Evolutionary conservation across 2,113 vertebrate species (phyloP), one percentile per base, ranked within the genome.

Genomic region (Sebastes fasciatus): DNA sequence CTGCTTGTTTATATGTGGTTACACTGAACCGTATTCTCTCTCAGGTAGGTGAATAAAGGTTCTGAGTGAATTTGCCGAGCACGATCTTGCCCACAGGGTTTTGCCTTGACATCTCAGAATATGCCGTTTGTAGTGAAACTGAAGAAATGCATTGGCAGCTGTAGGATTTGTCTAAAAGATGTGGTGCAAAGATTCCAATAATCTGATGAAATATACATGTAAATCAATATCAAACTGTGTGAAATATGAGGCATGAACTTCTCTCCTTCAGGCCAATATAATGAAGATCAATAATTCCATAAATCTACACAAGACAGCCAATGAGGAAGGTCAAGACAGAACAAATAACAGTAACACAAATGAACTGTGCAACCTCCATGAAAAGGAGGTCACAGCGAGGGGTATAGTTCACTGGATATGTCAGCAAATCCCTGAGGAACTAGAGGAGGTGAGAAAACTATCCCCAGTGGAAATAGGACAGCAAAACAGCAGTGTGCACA

Each of bases 381-480:
- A 86, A 80, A 84, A 79, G 17, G 42, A 67, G 87, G 86, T 90
- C 81, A 67, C n/a, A 5, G 74, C 5, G 58, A 86, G 86, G 34
- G 79, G 26, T 80, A 78, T 57, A 89, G 90, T 90, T 92, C 86
- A 84, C 68, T 13, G 78, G 86, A 76, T 74, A 78, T 88, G 84
- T 89, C 90, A 90, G 81, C 79, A 79, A 76, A 76, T 87, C 84
- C 86, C 88, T 21, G 65, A 55, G 88, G 75, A 86, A 85, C 57
- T 21, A 13, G 26, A 77, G n/a, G 55, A 82, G 88, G 83, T 76
- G 84, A 92, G 21, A 86, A 71, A 60, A 78, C 66, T 21, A 81
- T 86, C 88, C 90, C 90, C 89, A 65, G 77, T 92, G 87, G 90
- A 89, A 90, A 90, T 82, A 87, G 92, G 91, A 93, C 80, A 82